Base-by-base conservation (phyloP, 2,797 vertebrate species). In the Spheniscus humboldti region DNA sequence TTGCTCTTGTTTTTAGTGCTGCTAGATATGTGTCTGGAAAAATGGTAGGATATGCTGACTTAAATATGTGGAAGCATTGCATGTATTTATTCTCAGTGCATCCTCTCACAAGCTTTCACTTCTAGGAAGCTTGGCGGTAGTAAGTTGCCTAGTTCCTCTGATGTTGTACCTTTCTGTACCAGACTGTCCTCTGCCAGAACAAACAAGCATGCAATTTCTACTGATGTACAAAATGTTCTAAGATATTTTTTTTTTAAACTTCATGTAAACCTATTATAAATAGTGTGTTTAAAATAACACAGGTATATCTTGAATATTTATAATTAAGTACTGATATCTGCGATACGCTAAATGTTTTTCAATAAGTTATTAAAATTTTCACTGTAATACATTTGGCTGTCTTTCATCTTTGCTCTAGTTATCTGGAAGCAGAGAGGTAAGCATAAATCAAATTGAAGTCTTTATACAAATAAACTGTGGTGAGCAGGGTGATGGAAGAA, bases 341-440 rank as follows among this genome's bases (percentile, higher is more conserved):
- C 2, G 4, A 39, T 59, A 60, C 8, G 37, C 16, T 48, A 63
- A 66, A 9, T 43, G 17, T 72, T 87, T 91, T 82, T 60, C 39
- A 72, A 6, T 41, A 37, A 77, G 28, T 75, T 95, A 43, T 63
- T 89, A 66, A 62, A 78, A 75, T 68, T 79, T 81, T 74, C 79
- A 50, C 12, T 75, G 33, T 83, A 96, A 93, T 93, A 64, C 75
- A 31, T 97, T 90, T 94, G 82, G 56, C 68, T 96, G 30, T 94
- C 84, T 97, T 83, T 92, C 47, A 13, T 93, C 39, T 96, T 97
- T 88, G 59, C 97, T 97, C 86, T 97, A 98, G 97, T 98, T 94
- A 97, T 98, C 95, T 98, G 96, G 97, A 98, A 97, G 95, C 87
- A 96, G 59, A 96, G 96, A 97, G 97, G 98, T 98, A 98, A 98